Evolutionary conservation across 2,888 invertebrate genomes (phyloP), one percentile per base, ranked within the genome.

Genomic region (Caenorhabditis drosophilae): DNA sequence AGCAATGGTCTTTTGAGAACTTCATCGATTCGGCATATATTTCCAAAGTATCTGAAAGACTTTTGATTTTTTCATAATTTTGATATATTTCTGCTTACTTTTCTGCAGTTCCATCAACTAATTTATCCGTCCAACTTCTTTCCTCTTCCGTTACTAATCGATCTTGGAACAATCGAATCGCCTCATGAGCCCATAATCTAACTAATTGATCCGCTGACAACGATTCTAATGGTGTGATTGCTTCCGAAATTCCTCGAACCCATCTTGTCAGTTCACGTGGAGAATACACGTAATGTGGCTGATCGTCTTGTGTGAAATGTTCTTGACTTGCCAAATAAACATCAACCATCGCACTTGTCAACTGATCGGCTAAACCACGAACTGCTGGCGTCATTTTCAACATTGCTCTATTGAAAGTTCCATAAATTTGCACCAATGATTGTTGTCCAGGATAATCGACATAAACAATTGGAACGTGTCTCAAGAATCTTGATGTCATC

Each of bases 361-460:
- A 87, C 1, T 97, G 93, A 83, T 96, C 97, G 0, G 97, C 92
- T 85, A 92, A 95, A 2, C 93, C 91, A 71, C 92, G 90, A 52
- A 98, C 87, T 0, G 91, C 89, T 0, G 96, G 94, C 81, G 95
- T 91, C 84, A 97, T 88, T 56, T 96, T 89, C 36, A 98, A 87
- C 96, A 99, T 97, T 15, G 98, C 97, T 23, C 70, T 89, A 55
- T 93, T 94, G 87, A 98, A 98, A 9, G 97, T 98, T 75, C 96
- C 96, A 85, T 98, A 98, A 85, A 98, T 98, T 60, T 81, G 81
- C 23, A 94, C 94, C 18, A 98, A 88, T 0, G 97, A 98, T 0
- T 92, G 92, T 85, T 96, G 94, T 66, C 97, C 98, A 2, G 98
- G 98, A 85, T 99, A 98, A 86, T 98, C 98, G 42, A 99, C 98